These are phyloP conservation scores for Eupithecia vulgata DNA, from an alignment of 2,888 invertebrate species.

Conservation along the genomic window DNA sequence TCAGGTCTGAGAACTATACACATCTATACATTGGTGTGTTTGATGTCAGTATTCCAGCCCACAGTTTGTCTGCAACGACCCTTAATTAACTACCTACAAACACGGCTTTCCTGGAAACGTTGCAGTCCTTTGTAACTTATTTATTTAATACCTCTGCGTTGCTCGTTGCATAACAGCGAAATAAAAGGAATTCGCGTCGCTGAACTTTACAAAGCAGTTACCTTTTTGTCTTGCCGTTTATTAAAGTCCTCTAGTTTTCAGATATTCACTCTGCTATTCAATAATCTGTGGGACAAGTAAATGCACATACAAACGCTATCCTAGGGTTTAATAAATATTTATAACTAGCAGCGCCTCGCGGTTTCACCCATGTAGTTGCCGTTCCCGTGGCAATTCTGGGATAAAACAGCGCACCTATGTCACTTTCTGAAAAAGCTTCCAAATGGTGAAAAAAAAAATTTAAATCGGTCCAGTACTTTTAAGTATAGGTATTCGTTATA, in stretches of 20 bases:
- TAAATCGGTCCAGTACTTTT: too few relatives aligned
- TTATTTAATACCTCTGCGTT: neutral
- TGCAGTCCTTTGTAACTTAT: slow-evolving; percentile 2
- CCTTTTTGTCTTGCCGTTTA: neutral
- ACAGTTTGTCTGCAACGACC: neutral
- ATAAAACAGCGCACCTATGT: too few relatives aligned
- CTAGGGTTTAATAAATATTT: neutral
- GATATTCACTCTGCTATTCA: neutral
- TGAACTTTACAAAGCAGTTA: neutral
- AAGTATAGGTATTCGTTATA: too few relatives aligned
- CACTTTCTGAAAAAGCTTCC: too few relatives aligned
- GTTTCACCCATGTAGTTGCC: too few relatives aligned
- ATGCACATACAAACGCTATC: neutral
- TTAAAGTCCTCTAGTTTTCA: neutral
- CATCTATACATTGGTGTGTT: too few relatives aligned
- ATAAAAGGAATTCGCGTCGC: neutral
- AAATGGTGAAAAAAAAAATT: too few relatives aligned
- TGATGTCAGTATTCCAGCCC: too few relatives aligned
- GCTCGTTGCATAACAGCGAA: neutral
- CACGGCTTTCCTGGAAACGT: neutral
- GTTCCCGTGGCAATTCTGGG: too few relatives aligned
- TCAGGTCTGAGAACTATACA: too few relatives aligned
- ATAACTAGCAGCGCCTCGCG: too few relatives aligned
- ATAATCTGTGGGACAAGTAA: neutral
- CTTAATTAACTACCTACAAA: neutral